Conservation (phyloP, 1,140 invertebrate species). For the Conopomorpha cramerella region DNA sequence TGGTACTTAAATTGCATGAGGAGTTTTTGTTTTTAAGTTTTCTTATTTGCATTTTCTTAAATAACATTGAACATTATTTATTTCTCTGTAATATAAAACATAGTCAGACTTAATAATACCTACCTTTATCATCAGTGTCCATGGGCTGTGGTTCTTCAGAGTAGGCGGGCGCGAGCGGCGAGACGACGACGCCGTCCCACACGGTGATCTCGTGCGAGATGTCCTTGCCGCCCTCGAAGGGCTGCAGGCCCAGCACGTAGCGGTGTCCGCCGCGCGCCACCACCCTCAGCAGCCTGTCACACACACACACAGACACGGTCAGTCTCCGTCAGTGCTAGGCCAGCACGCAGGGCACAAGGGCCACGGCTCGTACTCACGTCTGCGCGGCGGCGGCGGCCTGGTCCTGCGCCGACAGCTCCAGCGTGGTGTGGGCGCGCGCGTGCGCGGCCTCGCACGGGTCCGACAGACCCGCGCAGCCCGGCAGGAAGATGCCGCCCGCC, state of each 20-base stretch:
- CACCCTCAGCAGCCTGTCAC: constrained; percentile 78
- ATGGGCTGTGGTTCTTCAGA: constrained; percentile 60
- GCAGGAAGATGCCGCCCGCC: constrained; percentile 89
- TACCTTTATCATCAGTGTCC: constrained; percentile 48
- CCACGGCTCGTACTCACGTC: constrained; percentile 24
- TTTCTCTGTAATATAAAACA: too few species aligned
- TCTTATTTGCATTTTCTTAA: too few species aligned
- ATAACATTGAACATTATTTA: too few species aligned
- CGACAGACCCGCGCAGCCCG: constrained; percentile 91
- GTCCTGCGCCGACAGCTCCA: constrained; percentile 95
- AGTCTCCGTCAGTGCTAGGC: too few species aligned
- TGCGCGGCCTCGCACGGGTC: constrained; percentile 93
- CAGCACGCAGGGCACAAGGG: constrained; percentile 28
- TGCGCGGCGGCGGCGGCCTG: constrained; percentile 89
- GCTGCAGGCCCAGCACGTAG: constrained; percentile 81
- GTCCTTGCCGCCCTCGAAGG: constrained; percentile 62
- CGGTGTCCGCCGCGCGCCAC: constrained; percentile 91
- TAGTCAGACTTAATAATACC: too few species aligned
- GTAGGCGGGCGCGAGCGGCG: constrained; percentile 89
- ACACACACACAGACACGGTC: too few species aligned
- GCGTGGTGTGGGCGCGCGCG: constrained; percentile 86
- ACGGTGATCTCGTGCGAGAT: constrained; percentile 87
- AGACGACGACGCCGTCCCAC: constrained; percentile 93
- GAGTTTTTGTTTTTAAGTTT: too few species aligned
- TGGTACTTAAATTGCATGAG: too few species aligned